Evolutionary conservation across 2,888 invertebrate species (phyloP).

Genomic region (Unio delphinus): DNA sequence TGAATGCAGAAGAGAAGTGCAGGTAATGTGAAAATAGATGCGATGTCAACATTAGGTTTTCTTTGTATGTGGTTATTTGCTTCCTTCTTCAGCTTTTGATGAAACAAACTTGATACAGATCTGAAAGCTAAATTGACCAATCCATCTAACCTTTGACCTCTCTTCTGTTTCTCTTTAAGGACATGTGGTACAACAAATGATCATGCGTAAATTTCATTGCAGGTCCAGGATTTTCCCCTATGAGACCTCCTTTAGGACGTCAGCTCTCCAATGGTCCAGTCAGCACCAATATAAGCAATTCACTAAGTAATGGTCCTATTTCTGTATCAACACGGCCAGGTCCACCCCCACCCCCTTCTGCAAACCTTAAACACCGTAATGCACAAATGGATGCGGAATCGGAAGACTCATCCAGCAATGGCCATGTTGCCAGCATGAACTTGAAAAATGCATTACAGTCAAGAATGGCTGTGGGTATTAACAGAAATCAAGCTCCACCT

Average conservation of each 20-base stretch:
- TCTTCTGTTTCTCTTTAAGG: background rate
- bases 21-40: too few species aligned
- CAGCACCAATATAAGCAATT: constrained; percentile 39
- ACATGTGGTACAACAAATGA: background rate
- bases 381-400: constrained; percentile 13
- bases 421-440: too few species aligned
- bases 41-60: too few species aligned
- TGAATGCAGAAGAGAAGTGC: too few species aligned
- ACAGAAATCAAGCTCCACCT: constrained; percentile 29
- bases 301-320: constrained; percentile 37
- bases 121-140: background rate
- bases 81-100: too few species aligned
- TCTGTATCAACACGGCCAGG: constrained; percentile 36
- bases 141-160: background rate
- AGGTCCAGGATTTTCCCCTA: constrained; percentile 24
- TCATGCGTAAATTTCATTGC: constrained; percentile 5
- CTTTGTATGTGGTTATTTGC: too few species aligned
- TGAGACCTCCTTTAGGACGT: constrained; percentile 15
- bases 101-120: too few species aligned
- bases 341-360: constrained; percentile 42
- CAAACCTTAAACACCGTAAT: constrained; percentile 19
- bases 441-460: too few species aligned
- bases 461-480: constrained; percentile 12
- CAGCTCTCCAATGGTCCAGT: constrained; percentile 8
- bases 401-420: background rate